These are phyloP conservation scores for Arvicanthis niloticus DNA, from an alignment of 2,113 vertebrate species.

Conservation along the genomic window DNA sequence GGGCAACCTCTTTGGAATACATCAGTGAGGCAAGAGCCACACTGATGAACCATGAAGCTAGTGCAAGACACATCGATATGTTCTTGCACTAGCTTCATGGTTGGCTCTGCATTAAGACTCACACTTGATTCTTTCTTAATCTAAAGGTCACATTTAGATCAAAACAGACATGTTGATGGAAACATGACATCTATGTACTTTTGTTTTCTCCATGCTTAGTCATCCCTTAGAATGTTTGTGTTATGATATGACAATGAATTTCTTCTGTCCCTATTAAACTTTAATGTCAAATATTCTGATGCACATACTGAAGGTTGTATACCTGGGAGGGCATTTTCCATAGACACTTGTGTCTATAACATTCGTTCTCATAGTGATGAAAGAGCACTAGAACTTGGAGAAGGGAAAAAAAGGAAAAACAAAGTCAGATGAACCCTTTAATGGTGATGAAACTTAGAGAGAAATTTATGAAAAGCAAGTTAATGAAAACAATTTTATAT, in stretches of 20 bases:
- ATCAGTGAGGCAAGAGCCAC: background rate
- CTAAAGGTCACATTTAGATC: background rate
- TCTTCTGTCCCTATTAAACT: slow-evolving; percentile 24
- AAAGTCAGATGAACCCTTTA: background rate
- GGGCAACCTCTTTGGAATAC: background rate
- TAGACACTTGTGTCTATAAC: background rate
- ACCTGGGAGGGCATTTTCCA: slow-evolving; percentile 27
- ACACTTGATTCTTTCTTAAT: slow-evolving; percentile 37
- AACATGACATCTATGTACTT: slow-evolving; percentile 25
- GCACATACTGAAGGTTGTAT: background rate
- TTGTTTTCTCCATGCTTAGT: background rate
- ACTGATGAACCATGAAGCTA: too few relatives aligned
- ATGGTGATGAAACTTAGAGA: background rate
- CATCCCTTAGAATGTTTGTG: slow-evolving; percentile 14
- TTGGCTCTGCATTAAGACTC: background rate
- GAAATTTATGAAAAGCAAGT: background rate
- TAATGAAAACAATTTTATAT: background rate
- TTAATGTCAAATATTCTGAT: slow-evolving; percentile 50
- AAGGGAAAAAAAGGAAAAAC: background rate
- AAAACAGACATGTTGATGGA: slow-evolving; percentile 16
- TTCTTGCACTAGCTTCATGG: background rate
- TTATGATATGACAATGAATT: background rate
- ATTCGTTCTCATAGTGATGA: background rate
- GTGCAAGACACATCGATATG: background rate
- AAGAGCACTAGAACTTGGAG: background rate